Percentiles rank a stretch among this genome's conserved stretches.
These are phyloP conservation scores for Ranitomeya variabilis DNA, from an alignment of 2,113 vertebrate species.

Conservation along the genomic window DNA sequence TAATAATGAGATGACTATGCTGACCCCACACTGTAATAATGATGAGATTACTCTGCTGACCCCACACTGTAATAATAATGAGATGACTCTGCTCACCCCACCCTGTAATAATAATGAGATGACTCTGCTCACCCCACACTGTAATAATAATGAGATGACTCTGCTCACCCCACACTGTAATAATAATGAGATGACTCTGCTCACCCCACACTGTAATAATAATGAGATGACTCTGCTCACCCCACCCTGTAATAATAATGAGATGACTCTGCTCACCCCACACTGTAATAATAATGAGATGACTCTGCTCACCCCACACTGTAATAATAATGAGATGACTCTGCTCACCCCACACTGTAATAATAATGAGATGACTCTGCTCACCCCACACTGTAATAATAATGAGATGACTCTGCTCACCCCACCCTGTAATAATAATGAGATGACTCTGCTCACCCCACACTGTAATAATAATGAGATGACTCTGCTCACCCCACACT, in stretches of 20 bases:
- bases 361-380: not conserved
- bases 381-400: not conserved
- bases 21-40: not conserved
- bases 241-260: not conserved
- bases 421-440: not conserved
- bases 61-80: too few species aligned
- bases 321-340: too few species aligned
- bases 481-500: too few species aligned
- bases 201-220: not conserved
- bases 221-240: not conserved
- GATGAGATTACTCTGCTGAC: not conserved
- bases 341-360: not conserved
- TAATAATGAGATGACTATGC: not conserved
- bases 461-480: too few species aligned
- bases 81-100: not conserved
- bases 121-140: too few species aligned
- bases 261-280: not conserved
- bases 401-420: slow-evolving; percentile 1
- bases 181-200: too few species aligned
- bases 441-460: too few species aligned
- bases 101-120: too few species aligned
- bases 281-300: not conserved
- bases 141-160: too few species aligned
- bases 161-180: too few species aligned
- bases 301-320: too few species aligned